A percentile compares a stretch with the other conserved stretches of the same genome.
These are phyloP conservation scores for Drosophila mercatorum DNA, from an alignment of 2,888 invertebrate genomes.

Conservation along the genomic window DNA sequence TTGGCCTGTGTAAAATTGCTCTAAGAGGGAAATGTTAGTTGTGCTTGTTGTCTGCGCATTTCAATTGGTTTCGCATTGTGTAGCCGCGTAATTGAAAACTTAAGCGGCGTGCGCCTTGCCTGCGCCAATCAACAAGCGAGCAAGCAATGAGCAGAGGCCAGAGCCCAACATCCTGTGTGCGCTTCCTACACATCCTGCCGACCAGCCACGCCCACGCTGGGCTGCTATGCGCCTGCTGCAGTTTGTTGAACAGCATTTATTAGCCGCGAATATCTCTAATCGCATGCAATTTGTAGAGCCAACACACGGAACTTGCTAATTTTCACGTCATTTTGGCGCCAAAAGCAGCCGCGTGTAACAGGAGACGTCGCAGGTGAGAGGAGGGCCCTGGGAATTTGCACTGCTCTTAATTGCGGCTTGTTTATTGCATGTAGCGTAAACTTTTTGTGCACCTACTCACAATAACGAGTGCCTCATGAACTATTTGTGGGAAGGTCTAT, in stretches of 20 bases:
- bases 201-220: constrained; percentile 18
- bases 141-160: constrained; percentile 32
- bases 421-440: constrained; percentile 70
- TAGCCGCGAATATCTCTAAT: constrained; percentile 77
- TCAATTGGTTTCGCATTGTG: constrained; percentile 70
- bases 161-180: constrained; percentile 43
- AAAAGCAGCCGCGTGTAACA: constrained; percentile 17
- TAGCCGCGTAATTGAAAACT: constrained; percentile 72
- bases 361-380: constrained; percentile 1
- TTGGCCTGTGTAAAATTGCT: neutral
- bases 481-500: constrained; percentile 9
- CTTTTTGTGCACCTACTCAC: constrained; percentile 45
- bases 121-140: constrained; percentile 63
- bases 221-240: constrained; percentile 35
- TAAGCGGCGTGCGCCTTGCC: constrained; percentile 61
- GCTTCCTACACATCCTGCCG: constrained; percentile 60
- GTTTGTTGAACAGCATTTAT: constrained; percentile 76
- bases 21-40: constrained; percentile 24
- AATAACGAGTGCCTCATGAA: constrained; percentile 1
- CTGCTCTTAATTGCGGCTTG: constrained; percentile 69
- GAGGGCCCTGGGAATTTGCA: constrained; percentile 31
- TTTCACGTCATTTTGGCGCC: constrained; percentile 69
- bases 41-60: constrained; percentile 60
- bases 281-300: constrained; percentile 74
- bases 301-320: constrained; percentile 68